Conservation (phyloP, 2,113 vertebrate species). For the Takifugu flavidus region DNA sequence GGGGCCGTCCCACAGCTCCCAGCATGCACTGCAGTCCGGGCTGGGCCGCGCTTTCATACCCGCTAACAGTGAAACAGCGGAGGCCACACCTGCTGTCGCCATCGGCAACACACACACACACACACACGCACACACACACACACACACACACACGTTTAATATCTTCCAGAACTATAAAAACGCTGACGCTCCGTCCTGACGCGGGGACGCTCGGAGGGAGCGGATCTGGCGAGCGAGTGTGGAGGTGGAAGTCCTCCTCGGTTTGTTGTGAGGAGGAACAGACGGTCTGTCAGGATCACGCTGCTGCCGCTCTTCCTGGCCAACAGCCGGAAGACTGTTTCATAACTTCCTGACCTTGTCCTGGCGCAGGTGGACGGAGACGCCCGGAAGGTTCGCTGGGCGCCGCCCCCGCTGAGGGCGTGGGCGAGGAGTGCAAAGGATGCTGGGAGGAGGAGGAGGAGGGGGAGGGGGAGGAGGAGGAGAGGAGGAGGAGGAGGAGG, state of each 20-base stretch:
- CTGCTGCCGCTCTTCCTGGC: conserved; percentile 39
- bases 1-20: conserved; percentile 50
- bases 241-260: conserved; percentile 5
- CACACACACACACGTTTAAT: conserved; percentile 70
- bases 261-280: conserved; percentile 26
- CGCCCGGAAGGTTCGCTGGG: conserved; percentile 45
- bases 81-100: conserved; percentile 52
- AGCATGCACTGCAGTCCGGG: conserved; percentile 53
- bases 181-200: conserved; percentile 35
- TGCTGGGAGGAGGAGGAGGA: conserved; percentile 37
- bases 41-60: conserved; percentile 37
- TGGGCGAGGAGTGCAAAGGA: conserved; percentile 57
- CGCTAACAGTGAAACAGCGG: conserved; percentile 22
- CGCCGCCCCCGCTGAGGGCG: conserved; percentile 27
- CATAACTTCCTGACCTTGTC: conserved; percentile 59
- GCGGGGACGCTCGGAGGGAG: too few relatives aligned
- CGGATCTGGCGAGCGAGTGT: too few relatives aligned
- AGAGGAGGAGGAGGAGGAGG: conserved; percentile 12
- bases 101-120: conserved; percentile 36
- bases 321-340: conserved; percentile 24
- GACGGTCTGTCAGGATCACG: conserved; percentile 41
- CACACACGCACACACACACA: conserved; percentile 12
- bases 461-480: too few relatives aligned
- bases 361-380: conserved; percentile 42
- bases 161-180: conserved; percentile 75